A percentile compares a stretch with the other conserved stretches of the same genome.
Evolutionary conservation across 2,113 vertebrate species (phyloP).

Genomic region (Pithys albifrons): DNA sequence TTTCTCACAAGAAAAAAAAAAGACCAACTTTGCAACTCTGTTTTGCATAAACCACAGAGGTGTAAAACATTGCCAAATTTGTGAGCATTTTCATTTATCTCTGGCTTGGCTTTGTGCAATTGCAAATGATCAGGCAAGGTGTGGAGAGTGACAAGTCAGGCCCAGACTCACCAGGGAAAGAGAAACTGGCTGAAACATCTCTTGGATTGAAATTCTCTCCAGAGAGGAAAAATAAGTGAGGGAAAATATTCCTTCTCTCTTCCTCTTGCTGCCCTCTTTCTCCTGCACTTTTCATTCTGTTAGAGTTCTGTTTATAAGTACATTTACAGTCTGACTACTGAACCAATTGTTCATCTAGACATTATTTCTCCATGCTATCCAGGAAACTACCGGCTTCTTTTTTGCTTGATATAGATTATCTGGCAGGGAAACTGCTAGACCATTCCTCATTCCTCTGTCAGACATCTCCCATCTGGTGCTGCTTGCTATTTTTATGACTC

Average conservation of each 20-base stretch:
- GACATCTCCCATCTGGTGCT: background rate
- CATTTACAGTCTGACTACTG: background rate
- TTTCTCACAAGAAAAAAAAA: background rate
- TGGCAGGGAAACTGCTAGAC: background rate
- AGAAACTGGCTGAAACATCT: background rate
- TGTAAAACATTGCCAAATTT: slow-evolving; percentile 21
- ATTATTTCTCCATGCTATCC: background rate
- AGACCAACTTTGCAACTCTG: slow-evolving; percentile 14
- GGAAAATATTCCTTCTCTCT: background rate
- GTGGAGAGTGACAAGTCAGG: background rate
- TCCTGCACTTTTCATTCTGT: background rate
- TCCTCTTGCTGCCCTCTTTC: background rate
- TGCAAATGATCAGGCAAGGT: background rate
- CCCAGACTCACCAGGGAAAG: background rate
- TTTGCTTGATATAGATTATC: background rate
- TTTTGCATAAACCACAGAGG: slow-evolving; percentile 3
- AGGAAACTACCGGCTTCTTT: background rate
- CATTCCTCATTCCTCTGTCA: background rate
- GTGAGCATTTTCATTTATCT: slow-evolving; percentile 12
- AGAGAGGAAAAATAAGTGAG: background rate
- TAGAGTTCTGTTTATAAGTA: background rate
- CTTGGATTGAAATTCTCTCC: background rate
- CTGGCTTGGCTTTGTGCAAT: background rate
- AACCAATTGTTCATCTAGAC: background rate
- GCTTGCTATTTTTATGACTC: background rate